Base-by-base conservation (phyloP, 2,797 vertebrate genomes). In the Lagocephalus sceleratus region DNA sequence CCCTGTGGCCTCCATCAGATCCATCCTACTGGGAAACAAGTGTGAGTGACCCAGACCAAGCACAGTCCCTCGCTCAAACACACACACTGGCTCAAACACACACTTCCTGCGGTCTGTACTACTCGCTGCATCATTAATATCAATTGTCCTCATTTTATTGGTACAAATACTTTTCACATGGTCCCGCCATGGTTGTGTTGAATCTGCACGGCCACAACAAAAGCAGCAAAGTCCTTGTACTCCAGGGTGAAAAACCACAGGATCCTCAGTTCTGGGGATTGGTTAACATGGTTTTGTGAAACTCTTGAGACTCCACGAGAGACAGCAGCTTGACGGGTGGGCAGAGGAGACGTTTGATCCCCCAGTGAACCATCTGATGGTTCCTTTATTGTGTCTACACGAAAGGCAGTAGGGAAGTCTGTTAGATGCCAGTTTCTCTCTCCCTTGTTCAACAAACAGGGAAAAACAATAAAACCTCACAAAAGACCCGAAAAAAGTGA, bases 1-100 rank as follows among this genome's bases (percentile, higher is more conserved):
- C 84, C 89, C 90, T 89, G 82, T 91, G 88, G 83, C 90, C 90
- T 26, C 76, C 43, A 76, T 84, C 86, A 87, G 83, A 91, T 90
- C 87, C 84, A 91, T 90, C 89, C 85, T 83, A 74, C 73, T 77
- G 82, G 80, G 81, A 85, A 90, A 89, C 85, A 87, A 88, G 86
- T 89, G 87, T 85, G 75, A 70, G 61, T 84, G 85, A 76, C 76
- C 78, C 74, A 73, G 68, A 83, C 75, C 83, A 76, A 82, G 81
- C 79, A 82, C 56, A 51, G 67, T 63, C 47, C 21, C 29, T 46
- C 60, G 21, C 63, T 29, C 63, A 35, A 40, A 29, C 51, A 32
- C 21, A 51, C 68, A 60, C 62, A 67, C 63, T 19, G 15, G 56
- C 48, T 42, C 20, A 49, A 17, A 70, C 72, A 67, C 68, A 66